A percentile compares a stretch with the other conserved stretches of the same genome.
Conservation (phyloP, 1,140 invertebrate genomes). For the Psilanteris sp. region DNA sequence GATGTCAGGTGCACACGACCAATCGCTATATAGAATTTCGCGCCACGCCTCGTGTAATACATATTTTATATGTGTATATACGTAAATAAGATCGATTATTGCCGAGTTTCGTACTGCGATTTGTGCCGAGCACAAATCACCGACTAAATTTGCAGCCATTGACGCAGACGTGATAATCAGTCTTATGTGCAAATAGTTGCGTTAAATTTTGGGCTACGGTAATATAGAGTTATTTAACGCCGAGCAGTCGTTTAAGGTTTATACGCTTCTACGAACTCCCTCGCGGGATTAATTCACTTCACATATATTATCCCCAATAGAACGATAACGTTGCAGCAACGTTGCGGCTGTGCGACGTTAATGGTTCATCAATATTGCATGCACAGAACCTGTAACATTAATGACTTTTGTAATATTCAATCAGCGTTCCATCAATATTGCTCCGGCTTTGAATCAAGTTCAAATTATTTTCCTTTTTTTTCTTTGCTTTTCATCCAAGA, state of each 20-base stretch:
- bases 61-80: slow-evolving; percentile 22
- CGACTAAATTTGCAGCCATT: no score
- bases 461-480: no score
- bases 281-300: slow-evolving; percentile 26
- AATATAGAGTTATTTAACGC: slow-evolving; percentile 16
- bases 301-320: slow-evolving; percentile 32
- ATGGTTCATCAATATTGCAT: slow-evolving; percentile 38
- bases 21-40: slow-evolving; percentile 4
- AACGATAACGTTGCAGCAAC: slow-evolving; percentile 30
- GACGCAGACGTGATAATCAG: neutral
- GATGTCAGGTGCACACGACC: slow-evolving; percentile 39
- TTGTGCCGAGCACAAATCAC: neutral
- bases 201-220: neutral
- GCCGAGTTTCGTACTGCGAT: slow-evolving; percentile 6
- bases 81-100: slow-evolving; percentile 40
- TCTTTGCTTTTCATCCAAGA: no score
- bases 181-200: slow-evolving; percentile 5
- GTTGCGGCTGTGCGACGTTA: slow-evolving; percentile 16
- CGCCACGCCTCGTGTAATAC: slow-evolving; percentile 11
- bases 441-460: no score
- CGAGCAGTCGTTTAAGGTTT: slow-evolving; percentile 27
- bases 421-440: no score
- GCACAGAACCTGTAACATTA: slow-evolving; percentile 9
- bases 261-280: slow-evolving; percentile 16
- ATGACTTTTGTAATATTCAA: slow-evolving; percentile 31